Conservation (phyloP, 1,140 invertebrate genomes). For the Coenobita brevimanus region DNA sequence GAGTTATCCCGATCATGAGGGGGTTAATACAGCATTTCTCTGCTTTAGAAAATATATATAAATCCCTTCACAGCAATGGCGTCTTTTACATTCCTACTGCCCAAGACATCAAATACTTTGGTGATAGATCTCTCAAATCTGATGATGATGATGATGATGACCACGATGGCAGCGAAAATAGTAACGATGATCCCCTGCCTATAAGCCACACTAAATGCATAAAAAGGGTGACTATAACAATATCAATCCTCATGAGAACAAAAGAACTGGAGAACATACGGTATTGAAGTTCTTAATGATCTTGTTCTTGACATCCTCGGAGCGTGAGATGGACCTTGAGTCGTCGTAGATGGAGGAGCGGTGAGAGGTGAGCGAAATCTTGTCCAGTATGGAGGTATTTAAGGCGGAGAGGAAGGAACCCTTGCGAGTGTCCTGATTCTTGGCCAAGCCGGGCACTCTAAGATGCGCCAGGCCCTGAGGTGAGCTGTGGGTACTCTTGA, state of each 20-base stretch:
- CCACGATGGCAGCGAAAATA: no score
- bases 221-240: not conserved
- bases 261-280: slow-evolving; percentile 24
- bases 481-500: slow-evolving; percentile 6
- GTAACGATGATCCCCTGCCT: no score
- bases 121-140: no score
- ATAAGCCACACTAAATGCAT: not conserved
- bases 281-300: slow-evolving; percentile 55
- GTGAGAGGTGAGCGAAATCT: slow-evolving; percentile 37
- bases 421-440: slow-evolving; percentile 26
- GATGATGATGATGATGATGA: no score
- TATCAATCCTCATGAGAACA: not conserved
- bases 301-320: slow-evolving; percentile 52
- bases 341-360: slow-evolving; percentile 45
- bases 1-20: no score
- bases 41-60: no score
- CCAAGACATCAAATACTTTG: no score
- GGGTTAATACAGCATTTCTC: no score
- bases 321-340: slow-evolving; percentile 42
- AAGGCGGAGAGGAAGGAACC: slow-evolving; percentile 48
- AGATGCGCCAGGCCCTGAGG: slow-evolving; percentile 31
- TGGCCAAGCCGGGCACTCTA: slow-evolving; percentile 28
- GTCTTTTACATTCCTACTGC: no score
- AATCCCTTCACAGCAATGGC: no score
- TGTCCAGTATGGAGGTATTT: slow-evolving; percentile 47